Conservation (phyloP, 2,113 vertebrate genomes). For the Phyllostomus hastatus region DNA sequence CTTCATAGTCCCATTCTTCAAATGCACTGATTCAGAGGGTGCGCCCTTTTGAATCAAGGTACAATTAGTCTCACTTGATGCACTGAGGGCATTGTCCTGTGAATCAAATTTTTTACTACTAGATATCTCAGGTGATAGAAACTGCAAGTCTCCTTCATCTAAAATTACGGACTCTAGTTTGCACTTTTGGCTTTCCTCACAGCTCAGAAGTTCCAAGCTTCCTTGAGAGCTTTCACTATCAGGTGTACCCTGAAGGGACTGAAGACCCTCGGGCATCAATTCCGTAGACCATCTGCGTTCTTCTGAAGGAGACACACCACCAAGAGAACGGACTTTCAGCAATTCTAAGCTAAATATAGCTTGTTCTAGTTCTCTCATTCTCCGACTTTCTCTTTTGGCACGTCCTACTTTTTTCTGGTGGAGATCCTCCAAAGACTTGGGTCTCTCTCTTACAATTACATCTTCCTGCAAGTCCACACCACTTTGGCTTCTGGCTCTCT, state of each 20-base stretch:
- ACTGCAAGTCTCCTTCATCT: conserved; percentile 74
- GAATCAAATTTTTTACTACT: conserved; percentile 65
- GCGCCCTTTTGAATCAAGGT: not conserved
- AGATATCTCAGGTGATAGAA: conserved; percentile 13
- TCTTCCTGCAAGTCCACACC: conserved; percentile 76
- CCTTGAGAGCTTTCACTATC: conserved; percentile 95
- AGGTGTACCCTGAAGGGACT: conserved; percentile 89
- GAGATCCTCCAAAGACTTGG: conserved; percentile 88
- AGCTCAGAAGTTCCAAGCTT: conserved; percentile 91
- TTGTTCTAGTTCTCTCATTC: conserved; percentile 97
- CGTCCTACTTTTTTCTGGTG: conserved; percentile 90
- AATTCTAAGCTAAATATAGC: conserved; percentile 97
- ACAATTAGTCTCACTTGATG: conserved; percentile 55
- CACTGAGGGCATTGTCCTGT: conserved; percentile 69
- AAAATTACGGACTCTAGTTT: conserved; percentile 66
- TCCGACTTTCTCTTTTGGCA: conserved; percentile 94
- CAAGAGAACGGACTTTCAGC: conserved; percentile 92
- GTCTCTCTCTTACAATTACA: conserved; percentile 86
- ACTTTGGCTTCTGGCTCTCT: conserved; percentile 80
- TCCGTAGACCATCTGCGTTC: conserved; percentile 91
- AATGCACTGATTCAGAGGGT: conserved; percentile 54
- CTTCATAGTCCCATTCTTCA: conserved; percentile 56
- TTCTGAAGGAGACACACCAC: conserved; percentile 89
- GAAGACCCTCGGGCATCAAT: conserved; percentile 82
- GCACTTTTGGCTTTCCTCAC: conserved; percentile 85